Percentiles rank a stretch among this genome's conserved stretches.
Evolutionary conservation across 1,140 invertebrate genomes (phyloP).

Genomic region (Hyphantria cunea): DNA sequence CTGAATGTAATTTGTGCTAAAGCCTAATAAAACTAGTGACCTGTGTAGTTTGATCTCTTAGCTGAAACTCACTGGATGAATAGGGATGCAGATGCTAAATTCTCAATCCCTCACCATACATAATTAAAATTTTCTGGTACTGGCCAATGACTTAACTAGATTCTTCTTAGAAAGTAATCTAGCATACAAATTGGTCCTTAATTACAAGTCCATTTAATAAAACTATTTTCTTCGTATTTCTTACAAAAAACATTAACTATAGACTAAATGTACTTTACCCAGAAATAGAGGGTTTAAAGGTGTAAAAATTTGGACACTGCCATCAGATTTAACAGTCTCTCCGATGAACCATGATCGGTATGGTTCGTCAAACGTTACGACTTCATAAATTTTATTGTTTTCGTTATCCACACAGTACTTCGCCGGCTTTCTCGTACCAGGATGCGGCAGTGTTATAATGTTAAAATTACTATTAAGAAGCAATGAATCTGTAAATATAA

Average conservation of each 20-base stretch:
- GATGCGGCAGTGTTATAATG: constrained; percentile 88
- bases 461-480: constrained; percentile 85
- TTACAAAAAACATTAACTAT: not conserved
- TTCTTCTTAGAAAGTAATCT: too few species aligned
- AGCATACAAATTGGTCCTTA: too few species aligned
- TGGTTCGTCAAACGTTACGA: constrained; percentile 81
- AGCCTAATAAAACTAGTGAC: too few species aligned
- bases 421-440: constrained; percentile 82
- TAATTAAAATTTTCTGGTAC: too few species aligned
- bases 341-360: constrained; percentile 46
- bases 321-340: constrained; percentile 87
- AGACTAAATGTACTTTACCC: constrained; percentile 66
- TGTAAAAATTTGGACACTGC: constrained; percentile 87
- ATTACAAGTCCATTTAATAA: not conserved
- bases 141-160: too few species aligned
- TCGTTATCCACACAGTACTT: constrained; percentile 84
- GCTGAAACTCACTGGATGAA: too few species aligned
- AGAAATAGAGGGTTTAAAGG: constrained; percentile 89
- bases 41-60: too few species aligned
- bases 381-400: constrained; percentile 77
- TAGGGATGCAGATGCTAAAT: too few species aligned
- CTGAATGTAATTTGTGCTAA: too few species aligned
- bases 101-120: too few species aligned
- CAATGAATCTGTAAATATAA: constrained; percentile 76
- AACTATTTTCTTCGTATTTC: not conserved